Percentiles rank a stretch among this genome's conserved stretches.
Conservation (phyloP, 1,140 invertebrate species). For the Danaus plexippus region DNA sequence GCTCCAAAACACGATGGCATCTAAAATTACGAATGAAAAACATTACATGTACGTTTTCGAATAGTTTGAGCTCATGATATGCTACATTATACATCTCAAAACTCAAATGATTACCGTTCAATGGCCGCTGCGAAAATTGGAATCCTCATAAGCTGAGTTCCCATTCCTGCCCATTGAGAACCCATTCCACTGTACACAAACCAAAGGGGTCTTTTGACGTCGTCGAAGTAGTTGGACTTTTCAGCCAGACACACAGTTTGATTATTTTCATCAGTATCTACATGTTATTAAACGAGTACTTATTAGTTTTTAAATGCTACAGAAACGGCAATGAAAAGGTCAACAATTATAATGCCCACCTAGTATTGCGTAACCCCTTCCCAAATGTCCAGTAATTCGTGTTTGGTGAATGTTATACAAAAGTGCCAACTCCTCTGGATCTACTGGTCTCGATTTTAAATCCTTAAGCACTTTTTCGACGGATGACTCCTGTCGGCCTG, state of each 20-base stretch:
- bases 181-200: conserved; percentile 93
- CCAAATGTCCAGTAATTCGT: conserved; percentile 74
- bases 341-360: conserved; percentile 24
- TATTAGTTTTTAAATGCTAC: no score
- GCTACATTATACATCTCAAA: neutral
- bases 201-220: conserved; percentile 78
- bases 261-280: conserved; percentile 73
- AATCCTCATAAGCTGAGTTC: conserved; percentile 74
- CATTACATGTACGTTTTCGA: no score
- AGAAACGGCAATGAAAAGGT: conserved; percentile 73
- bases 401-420: conserved; percentile 70
- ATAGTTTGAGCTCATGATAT: no score
- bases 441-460: conserved; percentile 49
- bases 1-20: conserved; percentile 83
- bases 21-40: conserved; percentile 12
- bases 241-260: conserved; percentile 45
- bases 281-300: conserved; percentile 3
- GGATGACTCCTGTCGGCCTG: conserved; percentile 30
- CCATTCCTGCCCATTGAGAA: conserved; percentile 90
- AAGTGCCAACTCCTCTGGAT: conserved; percentile 73
- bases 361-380: conserved; percentile 74
- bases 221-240: conserved; percentile 71
- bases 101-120: conserved; percentile 73
- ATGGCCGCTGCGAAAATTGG: conserved; percentile 82
- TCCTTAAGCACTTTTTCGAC: conserved; percentile 33